These are phyloP conservation scores for Mastomys coucha DNA, from an alignment of 2,113 vertebrate genomes.

Conservation along the genomic window DNA sequence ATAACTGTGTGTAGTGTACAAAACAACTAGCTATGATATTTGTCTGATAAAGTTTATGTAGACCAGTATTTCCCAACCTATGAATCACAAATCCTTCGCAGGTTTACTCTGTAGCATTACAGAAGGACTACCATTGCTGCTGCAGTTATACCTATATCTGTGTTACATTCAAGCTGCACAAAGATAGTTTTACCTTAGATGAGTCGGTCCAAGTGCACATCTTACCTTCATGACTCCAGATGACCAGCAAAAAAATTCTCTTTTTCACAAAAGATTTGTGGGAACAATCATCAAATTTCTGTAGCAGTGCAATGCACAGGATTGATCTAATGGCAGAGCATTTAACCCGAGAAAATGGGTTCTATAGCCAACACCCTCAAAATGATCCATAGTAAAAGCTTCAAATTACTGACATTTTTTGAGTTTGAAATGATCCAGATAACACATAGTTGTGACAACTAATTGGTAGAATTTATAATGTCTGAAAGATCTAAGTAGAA, in stretches of 20 bases:
- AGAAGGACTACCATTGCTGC: conserved; percentile 74
- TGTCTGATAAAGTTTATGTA: conserved; percentile 65
- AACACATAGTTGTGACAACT: neutral
- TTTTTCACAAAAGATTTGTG: neutral
- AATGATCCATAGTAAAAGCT: neutral
- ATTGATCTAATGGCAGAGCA: neutral
- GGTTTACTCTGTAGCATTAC: conserved; percentile 56
- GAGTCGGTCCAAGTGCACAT: neutral
- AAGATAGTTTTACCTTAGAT: conserved; percentile 31
- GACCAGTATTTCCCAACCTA: neutral
- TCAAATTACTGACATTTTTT: conserved; percentile 12
- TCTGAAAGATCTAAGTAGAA: neutral
- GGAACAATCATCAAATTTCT: neutral
- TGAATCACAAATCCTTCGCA: neutral
- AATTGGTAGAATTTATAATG: neutral
- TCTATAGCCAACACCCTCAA: neutral
- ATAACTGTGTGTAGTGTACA: neutral
- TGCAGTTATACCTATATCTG: neutral
- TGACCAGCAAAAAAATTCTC: neutral
- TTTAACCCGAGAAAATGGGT: neutral
- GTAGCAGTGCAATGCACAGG: neutral
- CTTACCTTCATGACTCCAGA: conserved; percentile 28
- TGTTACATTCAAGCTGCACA: neutral
- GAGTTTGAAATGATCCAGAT: conserved; percentile 10
- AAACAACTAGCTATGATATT: conserved; percentile 58